phyloP scores from a whole-genome alignment of 2,113 vertebrate species.

The Protobothrops mucrosquamatus region DNA sequence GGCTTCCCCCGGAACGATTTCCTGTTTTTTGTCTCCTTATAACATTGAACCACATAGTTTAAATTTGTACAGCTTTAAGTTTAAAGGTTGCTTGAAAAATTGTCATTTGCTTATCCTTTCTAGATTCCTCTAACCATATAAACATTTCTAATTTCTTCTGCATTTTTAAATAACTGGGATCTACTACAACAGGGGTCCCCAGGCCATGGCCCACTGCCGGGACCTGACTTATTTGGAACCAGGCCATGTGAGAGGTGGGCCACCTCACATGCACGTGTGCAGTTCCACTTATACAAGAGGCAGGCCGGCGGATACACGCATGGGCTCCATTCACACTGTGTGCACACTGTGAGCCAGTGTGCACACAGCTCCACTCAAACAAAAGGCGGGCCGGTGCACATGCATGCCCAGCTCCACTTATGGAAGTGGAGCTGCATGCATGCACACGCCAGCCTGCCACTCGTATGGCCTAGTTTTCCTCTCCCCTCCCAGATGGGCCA shows the following conservation, averaged over 20 bases:
- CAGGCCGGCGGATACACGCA: rapidly evolving
- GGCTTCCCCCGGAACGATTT: background rate
- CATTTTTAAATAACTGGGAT: background rate
- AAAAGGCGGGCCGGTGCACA: background rate
- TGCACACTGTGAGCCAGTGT: background rate
- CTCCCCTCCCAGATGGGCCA: background rate
- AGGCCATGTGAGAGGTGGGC: background rate
- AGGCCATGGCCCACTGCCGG: rapidly evolving
- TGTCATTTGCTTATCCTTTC: background rate
- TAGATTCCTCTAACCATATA: background rate
- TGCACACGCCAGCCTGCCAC: background rate
- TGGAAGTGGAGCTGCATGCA: background rate
- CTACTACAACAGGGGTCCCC: background rate
- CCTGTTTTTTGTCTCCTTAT: background rate
- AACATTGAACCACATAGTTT: background rate
- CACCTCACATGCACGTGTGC: background rate
- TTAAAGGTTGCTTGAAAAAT: background rate
- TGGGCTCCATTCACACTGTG: background rate
- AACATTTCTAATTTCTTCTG: background rate
- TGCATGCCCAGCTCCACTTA: background rate
- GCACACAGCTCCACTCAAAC: background rate
- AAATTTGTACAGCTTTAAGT: background rate
- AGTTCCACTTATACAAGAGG: background rate
- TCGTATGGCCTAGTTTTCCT: background rate
- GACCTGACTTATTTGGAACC: background rate